Percentiles rank a stretch among this genome's conserved stretches.
Conservation (phyloP, 2,113 vertebrate species). For the Mastomys natalensis region DNA sequence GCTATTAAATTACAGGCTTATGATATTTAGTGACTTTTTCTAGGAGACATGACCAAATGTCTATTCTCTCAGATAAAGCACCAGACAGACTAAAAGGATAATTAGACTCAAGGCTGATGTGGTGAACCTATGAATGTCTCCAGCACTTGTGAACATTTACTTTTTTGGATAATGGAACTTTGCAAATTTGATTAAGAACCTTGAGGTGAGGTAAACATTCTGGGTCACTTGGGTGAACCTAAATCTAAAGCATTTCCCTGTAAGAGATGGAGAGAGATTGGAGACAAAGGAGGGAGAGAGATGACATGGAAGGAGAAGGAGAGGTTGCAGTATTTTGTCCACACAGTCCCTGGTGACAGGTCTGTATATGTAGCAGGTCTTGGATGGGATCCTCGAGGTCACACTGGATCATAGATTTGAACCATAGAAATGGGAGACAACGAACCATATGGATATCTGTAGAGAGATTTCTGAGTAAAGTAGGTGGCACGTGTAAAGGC, state of each 20-base stretch:
- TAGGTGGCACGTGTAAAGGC: not conserved
- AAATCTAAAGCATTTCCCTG: not conserved
- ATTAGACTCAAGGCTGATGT: not conserved
- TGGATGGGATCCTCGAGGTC: not conserved
- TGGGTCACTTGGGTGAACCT: not conserved
- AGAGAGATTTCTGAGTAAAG: not conserved
- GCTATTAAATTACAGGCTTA: not conserved
- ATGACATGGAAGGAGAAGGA: not conserved
- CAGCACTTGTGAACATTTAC: not conserved
- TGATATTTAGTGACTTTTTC: not conserved
- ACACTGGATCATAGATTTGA: not conserved
- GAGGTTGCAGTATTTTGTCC: not conserved
- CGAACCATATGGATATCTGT: not conserved
- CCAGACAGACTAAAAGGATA: not conserved
- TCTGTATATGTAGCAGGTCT: not conserved
- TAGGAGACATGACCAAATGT: not conserved
- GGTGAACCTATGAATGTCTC: not conserved
- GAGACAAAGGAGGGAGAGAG: not conserved
- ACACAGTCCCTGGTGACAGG: not conserved
- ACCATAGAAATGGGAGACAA: not conserved
- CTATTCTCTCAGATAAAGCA: not conserved
- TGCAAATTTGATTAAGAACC: not conserved
- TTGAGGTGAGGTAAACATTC: not conserved
- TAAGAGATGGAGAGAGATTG: not conserved
- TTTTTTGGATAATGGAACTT: not conserved